A percentile compares a stretch with the other conserved stretches of the same genome.
These are phyloP conservation scores for Chaunax sp. DNA, from an alignment of 2,797 vertebrate genomes.

Conservation along the genomic window DNA sequence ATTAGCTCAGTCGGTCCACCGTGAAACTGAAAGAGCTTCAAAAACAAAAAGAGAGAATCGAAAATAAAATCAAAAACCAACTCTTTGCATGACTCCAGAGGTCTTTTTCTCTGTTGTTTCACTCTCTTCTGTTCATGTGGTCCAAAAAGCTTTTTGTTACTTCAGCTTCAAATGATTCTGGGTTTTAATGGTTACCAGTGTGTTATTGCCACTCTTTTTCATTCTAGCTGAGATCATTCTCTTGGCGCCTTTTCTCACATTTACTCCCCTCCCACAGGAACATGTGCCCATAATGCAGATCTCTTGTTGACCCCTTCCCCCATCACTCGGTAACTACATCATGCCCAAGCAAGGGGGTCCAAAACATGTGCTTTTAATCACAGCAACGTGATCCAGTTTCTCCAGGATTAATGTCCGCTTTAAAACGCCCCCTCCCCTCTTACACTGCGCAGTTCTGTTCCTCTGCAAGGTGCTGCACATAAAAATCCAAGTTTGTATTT, in stretches of 20 bases:
- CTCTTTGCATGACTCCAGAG: slow-evolving; percentile 8
- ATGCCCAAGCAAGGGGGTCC: slow-evolving; percentile 43
- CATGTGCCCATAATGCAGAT: slow-evolving; percentile 38
- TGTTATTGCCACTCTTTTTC: background rate
- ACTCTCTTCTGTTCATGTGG: slow-evolving; percentile 1
- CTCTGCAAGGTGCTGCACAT: slow-evolving; percentile 9
- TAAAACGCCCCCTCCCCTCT: slow-evolving; percentile 39
- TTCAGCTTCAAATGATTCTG: background rate
- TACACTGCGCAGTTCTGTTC: slow-evolving; percentile 23
- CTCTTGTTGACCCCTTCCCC: slow-evolving; percentile 41
- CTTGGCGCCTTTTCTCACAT: slow-evolving; percentile 15
- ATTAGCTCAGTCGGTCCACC: slow-evolving; percentile 33
- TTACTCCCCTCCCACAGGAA: slow-evolving; percentile 20
- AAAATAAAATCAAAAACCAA: slow-evolving; percentile 15
- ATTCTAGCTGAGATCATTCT: slow-evolving; percentile 17
- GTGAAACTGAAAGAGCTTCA: slow-evolving; percentile 45
- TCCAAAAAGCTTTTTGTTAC: background rate
- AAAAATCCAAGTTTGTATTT: slow-evolving; percentile 15
- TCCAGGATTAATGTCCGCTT: slow-evolving; percentile 55
- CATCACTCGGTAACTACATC: slow-evolving; percentile 48
- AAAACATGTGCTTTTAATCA: slow-evolving; percentile 79
- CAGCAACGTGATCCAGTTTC: slow-evolving; percentile 59
- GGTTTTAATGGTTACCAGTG: slow-evolving; percentile 2
- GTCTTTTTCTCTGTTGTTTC: background rate
- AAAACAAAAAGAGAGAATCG: too few relatives aligned